Evolutionary conservation across 2,888 invertebrate genomes (phyloP).

Genomic region (Scaptomyza caliginosa): DNA sequence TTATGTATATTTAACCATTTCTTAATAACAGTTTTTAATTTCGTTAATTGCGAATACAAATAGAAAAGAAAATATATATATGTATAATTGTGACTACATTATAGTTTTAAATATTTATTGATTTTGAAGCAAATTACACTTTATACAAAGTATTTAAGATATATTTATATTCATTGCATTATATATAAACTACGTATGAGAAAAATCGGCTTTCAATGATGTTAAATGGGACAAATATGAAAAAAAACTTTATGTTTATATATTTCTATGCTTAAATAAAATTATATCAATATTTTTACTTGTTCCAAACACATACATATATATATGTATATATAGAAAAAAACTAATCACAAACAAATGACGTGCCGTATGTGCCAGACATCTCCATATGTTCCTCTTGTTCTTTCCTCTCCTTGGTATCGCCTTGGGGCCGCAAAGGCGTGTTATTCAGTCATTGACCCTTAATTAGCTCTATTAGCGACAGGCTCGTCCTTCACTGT

Average conservation of each 20-base stretch:
- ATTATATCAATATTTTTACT: conserved; percentile 16
- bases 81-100: background rate
- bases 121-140: conserved; percentile 14
- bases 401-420: background rate
- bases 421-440: conserved; percentile 8
- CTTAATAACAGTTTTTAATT: too few relatives aligned
- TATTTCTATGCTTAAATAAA: conserved; percentile 14
- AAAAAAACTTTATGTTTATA: background rate
- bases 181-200: background rate
- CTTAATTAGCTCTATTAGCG: conserved; percentile 85
- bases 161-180: background rate
- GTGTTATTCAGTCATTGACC: conserved; percentile 57
- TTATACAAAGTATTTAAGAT: conserved; percentile 8
- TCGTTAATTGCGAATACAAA: too few relatives aligned
- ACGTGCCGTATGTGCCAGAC: conserved; percentile 34
- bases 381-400: conserved; percentile 4
- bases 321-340: background rate
- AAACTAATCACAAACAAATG: conserved; percentile 44
- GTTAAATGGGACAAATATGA: background rate
- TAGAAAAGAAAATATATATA: background rate
- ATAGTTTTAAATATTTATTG: conserved; percentile 12
- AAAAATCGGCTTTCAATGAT: background rate
- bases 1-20: too few relatives aligned
- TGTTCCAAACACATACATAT: background rate
- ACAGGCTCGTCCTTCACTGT: conserved; percentile 88